Percentiles rank a stretch among this genome's conserved stretches.
Conservation (phyloP, 2,888 invertebrate species). For the Sipha maydis region DNA sequence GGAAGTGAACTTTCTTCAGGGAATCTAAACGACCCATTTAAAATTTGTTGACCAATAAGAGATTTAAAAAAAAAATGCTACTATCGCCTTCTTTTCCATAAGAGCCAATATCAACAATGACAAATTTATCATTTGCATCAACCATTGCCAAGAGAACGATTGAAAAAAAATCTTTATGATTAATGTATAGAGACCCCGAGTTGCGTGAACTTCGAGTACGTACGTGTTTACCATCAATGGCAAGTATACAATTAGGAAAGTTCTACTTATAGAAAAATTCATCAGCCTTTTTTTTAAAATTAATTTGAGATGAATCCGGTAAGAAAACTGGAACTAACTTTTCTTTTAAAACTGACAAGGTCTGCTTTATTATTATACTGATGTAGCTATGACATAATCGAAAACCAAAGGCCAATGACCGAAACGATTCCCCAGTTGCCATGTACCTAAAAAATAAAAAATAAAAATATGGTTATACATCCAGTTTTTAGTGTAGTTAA, state of each 20-base stretch:
- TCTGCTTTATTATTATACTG: slow-evolving; percentile 35
- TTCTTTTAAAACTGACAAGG: slow-evolving; percentile 34
- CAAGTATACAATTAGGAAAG: slow-evolving; percentile 17
- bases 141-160: no score
- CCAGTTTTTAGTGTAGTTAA: no score
- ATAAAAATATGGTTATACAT: slow-evolving; percentile 4
- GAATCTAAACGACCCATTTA: slow-evolving; percentile 17
- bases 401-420: slow-evolving; percentile 33
- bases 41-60: slow-evolving; percentile 24
- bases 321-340: slow-evolving; percentile 34
- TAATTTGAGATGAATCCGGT: slow-evolving; percentile 24
- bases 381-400: slow-evolving; percentile 28
- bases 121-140: no score
- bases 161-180: no score
- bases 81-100: slow-evolving; percentile 23
- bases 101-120: no score
- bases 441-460: slow-evolving; percentile 26
- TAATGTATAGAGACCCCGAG: neutral
- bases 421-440: slow-evolving; percentile 33
- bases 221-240: neutral
- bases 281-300: slow-evolving; percentile 21
- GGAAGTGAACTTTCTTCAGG: slow-evolving; percentile 22
- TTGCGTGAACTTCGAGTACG: neutral
- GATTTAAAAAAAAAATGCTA: slow-evolving; percentile 24
- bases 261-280: slow-evolving; percentile 20